Base-by-base conservation (phyloP, 2,888 invertebrate genomes). In the Brachyptera risi region DNA sequence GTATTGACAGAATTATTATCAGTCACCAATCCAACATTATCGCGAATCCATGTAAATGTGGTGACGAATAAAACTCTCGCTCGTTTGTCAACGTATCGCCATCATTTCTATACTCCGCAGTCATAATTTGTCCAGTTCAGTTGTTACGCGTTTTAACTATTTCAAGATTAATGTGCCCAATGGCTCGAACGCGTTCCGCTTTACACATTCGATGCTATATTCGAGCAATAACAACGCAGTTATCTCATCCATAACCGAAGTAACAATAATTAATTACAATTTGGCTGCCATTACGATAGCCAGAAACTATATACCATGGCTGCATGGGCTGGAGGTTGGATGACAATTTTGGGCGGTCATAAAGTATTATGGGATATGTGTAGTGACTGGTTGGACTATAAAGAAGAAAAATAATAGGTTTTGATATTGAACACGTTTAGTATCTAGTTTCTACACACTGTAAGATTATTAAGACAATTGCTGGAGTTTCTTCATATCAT, bases 171-270 rank as follows among this genome's bases (percentile, higher is more conserved):
- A 54, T 54, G 54, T 54, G 54, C 19, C 54, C 37, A 54, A 54
- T 54, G 54, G 54, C 2, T 15, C 37, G 21, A 35, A 31, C 31
- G 13, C 35, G 54, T 15, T 54, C 50, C 26, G 26, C 50, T n/a
- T 26, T 26, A 26, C 27, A 31, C 50, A n/a, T 11, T 2, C 44
- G 19, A 3, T 7, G 24, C 49, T 9, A 9, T 23, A 9, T 15
- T n/a, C 26, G 23, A n/a, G 49, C 50, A 27, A 51, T 51, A 27
- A 24, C 35, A 35, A 21, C 35, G 21, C 35, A 54, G 35, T 35
- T 54, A 54, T 54, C 54, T 54, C 54, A 37, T 54, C 54, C 54
- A 54, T 13, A 54, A 17, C 54, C 54, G 37, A 54, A 54, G 54
- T 13, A 19, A 21, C 21, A 7, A 35, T 23, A 17, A 54, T 54